Conservation (phyloP, 2,888 invertebrate species). For the Cantharis nigra region DNA sequence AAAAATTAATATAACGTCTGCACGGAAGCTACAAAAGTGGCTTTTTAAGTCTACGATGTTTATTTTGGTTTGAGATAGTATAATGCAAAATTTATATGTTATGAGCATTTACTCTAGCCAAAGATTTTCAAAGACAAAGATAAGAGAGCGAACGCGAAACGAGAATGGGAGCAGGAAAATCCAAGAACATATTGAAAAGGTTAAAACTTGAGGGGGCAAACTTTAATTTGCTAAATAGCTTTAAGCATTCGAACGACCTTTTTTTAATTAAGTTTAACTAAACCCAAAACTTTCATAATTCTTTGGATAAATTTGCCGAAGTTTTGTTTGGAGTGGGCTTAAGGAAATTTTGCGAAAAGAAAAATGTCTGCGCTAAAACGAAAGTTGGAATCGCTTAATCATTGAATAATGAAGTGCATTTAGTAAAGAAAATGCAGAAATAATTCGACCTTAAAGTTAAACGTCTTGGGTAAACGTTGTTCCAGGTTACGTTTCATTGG, state of each 20-base stretch:
- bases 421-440: too few relatives aligned
- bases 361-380: neutral
- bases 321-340: neutral
- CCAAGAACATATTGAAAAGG: conserved; percentile 13
- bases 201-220: conserved; percentile 1
- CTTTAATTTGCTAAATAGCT: conserved; percentile 3
- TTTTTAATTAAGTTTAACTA: conserved; percentile 6
- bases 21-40: conserved; percentile 15
- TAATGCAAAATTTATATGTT: conserved; percentile 20
- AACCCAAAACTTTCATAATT: conserved; percentile 6
- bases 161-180: conserved; percentile 3
- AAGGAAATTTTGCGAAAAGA: neutral
- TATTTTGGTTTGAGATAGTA: conserved; percentile 20
- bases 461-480: conserved; percentile 5
- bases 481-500: conserved; percentile 19
- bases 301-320: neutral
- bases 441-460: neutral
- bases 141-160: conserved; percentile 14
- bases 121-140: conserved; percentile 19
- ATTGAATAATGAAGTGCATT: neutral
- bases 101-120: conserved; percentile 18
- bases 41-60: conserved; percentile 17
- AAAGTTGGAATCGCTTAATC: neutral
- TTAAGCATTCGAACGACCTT: conserved; percentile 1
- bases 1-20: conserved; percentile 17